phyloP scores from a whole-genome alignment of 2,888 invertebrate genomes.

The Frankliniella fusca region DNA sequence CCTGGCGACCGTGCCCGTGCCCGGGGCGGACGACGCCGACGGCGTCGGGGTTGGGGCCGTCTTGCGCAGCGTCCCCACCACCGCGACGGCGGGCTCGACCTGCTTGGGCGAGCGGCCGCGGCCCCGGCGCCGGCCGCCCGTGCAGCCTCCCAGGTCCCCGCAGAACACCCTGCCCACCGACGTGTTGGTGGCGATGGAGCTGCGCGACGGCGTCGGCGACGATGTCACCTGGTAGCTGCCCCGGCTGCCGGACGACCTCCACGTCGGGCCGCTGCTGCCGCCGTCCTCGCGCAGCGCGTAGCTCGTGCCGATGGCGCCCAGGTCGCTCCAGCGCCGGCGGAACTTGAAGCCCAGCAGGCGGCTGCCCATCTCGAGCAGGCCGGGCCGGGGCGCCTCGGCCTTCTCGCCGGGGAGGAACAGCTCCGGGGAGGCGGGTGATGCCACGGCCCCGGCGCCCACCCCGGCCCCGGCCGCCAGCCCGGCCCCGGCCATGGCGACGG shows the following conservation, averaged over 20 bases:
- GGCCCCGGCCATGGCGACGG: conserved; percentile 5
- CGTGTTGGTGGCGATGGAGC: conserved; percentile 28
- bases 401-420: conserved; percentile 33
- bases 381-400: conserved; percentile 32
- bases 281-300: conserved; percentile 34
- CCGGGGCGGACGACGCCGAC: conserved; percentile 5
- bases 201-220: conserved; percentile 15
- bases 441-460: conserved; percentile 32
- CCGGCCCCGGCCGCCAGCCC: background rate
- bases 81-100: conserved; percentile 28
- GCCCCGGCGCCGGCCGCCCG: conserved; percentile 28
- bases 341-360: conserved; percentile 39
- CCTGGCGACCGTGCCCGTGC: background rate
- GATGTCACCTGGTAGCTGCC: conserved; percentile 37
- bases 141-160: conserved; percentile 29
- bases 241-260: conserved; percentile 29
- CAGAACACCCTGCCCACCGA: conserved; percentile 18
- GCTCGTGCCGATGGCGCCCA: conserved; percentile 37
- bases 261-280: conserved; percentile 32
- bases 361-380: conserved; percentile 37
- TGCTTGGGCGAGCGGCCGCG: conserved; percentile 6
- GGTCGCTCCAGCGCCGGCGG: conserved; percentile 42
- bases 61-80: conserved; percentile 26
- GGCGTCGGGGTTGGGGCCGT: conserved; percentile 29
- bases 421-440: conserved; percentile 29